Conservation (phyloP, 2,888 invertebrate genomes). For the Cryptosula pallasiana region DNA sequence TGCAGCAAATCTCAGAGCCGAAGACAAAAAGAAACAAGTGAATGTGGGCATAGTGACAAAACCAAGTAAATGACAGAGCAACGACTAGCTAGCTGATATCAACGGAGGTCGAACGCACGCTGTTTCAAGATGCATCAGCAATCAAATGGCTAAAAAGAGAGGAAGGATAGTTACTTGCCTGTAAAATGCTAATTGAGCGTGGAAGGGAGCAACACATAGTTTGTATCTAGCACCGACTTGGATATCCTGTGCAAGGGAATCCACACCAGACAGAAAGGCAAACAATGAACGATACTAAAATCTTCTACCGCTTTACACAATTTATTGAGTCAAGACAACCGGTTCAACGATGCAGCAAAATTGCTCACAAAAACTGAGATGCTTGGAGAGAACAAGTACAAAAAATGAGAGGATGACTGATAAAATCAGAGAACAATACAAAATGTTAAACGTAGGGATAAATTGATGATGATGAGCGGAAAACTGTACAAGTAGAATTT, state of each 20-base stretch:
- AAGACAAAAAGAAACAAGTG: background rate
- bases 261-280: background rate
- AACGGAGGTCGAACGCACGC: background rate
- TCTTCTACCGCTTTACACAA: background rate
- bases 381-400: too few species aligned
- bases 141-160: background rate
- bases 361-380: background rate
- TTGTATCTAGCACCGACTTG: background rate
- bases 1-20: background rate
- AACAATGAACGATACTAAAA: background rate
- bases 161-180: background rate
- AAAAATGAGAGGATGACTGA: slow-evolving; percentile 2
- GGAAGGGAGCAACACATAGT: too few species aligned
- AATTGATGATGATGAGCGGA: background rate
- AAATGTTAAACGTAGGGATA: background rate
- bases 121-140: background rate
- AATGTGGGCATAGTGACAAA: background rate
- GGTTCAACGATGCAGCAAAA: background rate
- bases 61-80: background rate
- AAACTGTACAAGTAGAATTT: background rate
- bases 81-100: background rate
- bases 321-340: background rate
- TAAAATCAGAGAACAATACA: background rate
- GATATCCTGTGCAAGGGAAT: background rate
- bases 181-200: background rate